Evolutionary conservation across 2,797 vertebrate species (phyloP).

Genomic region (Poeciliopsis paucimaculata): DNA sequence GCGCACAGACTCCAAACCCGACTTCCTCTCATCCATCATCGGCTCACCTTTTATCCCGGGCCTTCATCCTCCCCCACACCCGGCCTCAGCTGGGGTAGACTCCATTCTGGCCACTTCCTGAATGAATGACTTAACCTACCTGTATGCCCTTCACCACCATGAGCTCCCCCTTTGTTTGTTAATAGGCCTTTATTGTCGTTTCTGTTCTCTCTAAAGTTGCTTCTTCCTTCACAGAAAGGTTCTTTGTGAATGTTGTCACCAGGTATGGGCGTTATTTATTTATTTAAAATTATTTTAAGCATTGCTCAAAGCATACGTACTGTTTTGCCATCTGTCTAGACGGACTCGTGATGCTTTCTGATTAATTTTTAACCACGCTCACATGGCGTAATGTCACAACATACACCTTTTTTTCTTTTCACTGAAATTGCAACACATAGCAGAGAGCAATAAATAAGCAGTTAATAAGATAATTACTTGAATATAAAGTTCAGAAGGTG

Average conservation of each 20-base stretch:
- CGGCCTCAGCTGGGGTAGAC: slow-evolving; percentile 53
- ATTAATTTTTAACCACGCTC: neutral
- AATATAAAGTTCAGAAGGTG: neutral
- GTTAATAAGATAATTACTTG: neutral
- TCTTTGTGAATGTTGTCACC: neutral
- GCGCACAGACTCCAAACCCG: slow-evolving; percentile 41
- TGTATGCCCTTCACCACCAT: slow-evolving; percentile 24
- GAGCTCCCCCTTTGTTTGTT: neutral
- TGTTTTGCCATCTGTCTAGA: neutral
- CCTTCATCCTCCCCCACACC: slow-evolving; percentile 54
- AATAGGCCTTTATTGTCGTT: neutral
- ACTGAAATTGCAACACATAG: neutral
- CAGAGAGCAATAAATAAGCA: neutral
- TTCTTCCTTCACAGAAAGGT: neutral
- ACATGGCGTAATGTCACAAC: neutral
- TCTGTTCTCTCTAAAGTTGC: neutral
- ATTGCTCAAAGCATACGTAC: neutral
- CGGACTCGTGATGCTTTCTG: neutral
- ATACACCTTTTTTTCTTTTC: neutral
- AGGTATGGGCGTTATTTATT: neutral
- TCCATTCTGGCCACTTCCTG: slow-evolving; percentile 57
- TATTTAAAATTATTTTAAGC: neutral
- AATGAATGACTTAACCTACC: slow-evolving; percentile 70
- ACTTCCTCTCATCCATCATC: slow-evolving; percentile 72
- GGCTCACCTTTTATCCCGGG: slow-evolving; percentile 69